These are phyloP conservation scores for Ctenochaetus hawaiiensis DNA, from an alignment of 2,797 vertebrate species.

Conservation along the genomic window DNA sequence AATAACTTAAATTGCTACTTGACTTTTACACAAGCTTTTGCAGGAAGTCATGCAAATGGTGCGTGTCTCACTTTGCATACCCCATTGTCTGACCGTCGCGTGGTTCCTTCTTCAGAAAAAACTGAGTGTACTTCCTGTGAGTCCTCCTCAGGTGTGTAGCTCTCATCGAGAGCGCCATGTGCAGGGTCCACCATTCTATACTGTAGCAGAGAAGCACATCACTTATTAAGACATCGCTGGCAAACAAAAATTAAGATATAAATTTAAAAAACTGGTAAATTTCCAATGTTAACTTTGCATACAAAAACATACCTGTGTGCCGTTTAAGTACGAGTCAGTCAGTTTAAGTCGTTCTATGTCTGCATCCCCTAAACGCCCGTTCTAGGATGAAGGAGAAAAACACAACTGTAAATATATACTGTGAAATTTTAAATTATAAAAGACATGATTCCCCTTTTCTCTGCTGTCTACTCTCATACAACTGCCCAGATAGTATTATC, in stretches of 20 bases:
- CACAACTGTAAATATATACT: constrained; percentile 6
- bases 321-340: constrained; percentile 92
- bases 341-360: constrained; percentile 93
- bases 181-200: constrained; percentile 95
- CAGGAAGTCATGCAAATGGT: neutral
- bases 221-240: neutral
- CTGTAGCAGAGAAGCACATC: constrained; percentile 65
- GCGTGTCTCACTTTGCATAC: constrained; percentile 67
- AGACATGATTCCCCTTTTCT: constrained; percentile 9
- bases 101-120: constrained; percentile 93
- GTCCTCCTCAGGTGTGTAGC: constrained; percentile 93
- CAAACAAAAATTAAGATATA: too few relatives aligned
- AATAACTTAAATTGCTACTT: neutral
- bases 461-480: constrained; percentile 30
- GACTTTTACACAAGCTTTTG: neutral
- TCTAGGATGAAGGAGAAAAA: constrained; percentile 80
- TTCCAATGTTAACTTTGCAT: neutral
- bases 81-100: constrained; percentile 91
- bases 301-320: constrained; percentile 87
- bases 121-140: constrained; percentile 92
- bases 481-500: constrained; percentile 53
- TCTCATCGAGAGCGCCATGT: constrained; percentile 90
- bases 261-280: neutral
- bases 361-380: constrained; percentile 93
- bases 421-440: neutral